phyloP scores from a whole-genome alignment of 2,113 vertebrate species.

The Acinonyx jubatus region DNA sequence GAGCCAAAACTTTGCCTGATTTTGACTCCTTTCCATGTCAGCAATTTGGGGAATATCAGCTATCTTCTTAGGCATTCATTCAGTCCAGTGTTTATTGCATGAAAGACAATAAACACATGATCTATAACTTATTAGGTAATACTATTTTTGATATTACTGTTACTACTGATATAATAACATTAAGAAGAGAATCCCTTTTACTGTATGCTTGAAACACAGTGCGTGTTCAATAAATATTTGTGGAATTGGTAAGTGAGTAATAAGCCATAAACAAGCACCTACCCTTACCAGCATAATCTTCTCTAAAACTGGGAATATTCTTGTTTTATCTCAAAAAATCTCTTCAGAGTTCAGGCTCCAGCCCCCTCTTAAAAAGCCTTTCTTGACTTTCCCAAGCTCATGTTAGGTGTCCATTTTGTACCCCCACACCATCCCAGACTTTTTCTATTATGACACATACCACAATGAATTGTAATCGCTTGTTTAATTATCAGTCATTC shows the following conservation, averaged over 20 bases:
- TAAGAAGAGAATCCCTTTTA: neutral
- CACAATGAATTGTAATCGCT: neutral
- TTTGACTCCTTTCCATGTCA: conserved; percentile 15
- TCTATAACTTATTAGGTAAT: neutral
- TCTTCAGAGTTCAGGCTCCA: neutral
- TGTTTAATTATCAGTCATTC: neutral
- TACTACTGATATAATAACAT: neutral
- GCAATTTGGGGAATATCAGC: neutral
- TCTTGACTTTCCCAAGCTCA: neutral
- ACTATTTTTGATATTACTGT: neutral
- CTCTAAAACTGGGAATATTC: neutral
- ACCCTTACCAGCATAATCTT: neutral
- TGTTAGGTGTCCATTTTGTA: neutral
- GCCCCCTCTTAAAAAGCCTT: neutral
- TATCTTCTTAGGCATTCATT: neutral
- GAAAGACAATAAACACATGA: conserved; percentile 3
- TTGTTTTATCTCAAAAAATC: neutral
- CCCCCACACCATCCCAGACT: neutral
- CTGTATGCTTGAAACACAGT: neutral
- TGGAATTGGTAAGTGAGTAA: neutral
- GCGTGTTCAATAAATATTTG: neutral
- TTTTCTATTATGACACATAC: neutral
- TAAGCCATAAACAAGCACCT: neutral
- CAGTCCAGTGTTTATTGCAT: neutral
- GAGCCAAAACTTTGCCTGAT: neutral